Evolutionary conservation across 2,797 vertebrate species (phyloP), one percentile per base, ranked within the genome.

Genomic region (Emydoidea blandingii): DNA sequence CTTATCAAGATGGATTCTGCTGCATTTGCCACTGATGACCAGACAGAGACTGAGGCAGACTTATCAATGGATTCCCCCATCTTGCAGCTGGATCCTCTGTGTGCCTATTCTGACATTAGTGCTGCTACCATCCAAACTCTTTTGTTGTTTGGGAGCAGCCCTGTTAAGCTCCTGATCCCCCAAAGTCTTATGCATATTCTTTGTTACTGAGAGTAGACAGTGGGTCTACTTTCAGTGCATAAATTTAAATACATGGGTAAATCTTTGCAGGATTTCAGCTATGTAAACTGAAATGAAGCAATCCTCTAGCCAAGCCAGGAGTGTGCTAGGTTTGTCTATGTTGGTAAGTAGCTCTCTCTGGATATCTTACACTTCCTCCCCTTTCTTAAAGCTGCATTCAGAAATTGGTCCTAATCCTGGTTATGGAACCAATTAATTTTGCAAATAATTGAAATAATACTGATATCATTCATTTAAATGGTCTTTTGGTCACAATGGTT

Each of bases 111-210:
- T 37, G 12, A 16, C 50, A 15, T 41, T 76, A 59, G 23, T 92
- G 23, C 80, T 57, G 16, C n/a, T 23, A 31, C 6, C 29, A 16
- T 12, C 49, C 59, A 81, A 52, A 34, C 21, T 25, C 2, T 79
- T 68, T 29, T 37, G 72, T 29, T 68, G n/a, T 34, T 23, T 19
- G 65, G 34, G 12, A 87, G 19, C 11, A 76, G 54, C 3, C 3
- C 12, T 6, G 1, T 0, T 79, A 18, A 29, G 31, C 14, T 18
- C 0, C 0, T 6, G 8, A 8, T 5, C 47, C 31, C 3, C 2
- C 59, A 62, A 34, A 16, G 59, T 62, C 59, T 62, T 34, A 62
- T 34, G 31, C 14, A 34, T 34, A 34, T 62, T 31, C 59, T 62
- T 34, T 62, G 15, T 62, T 62, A 31, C 31, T 62, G 31, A 62